phyloP scores from a whole-genome alignment of 2,113 vertebrate species.

The Scophthalmus maximus region DNA sequence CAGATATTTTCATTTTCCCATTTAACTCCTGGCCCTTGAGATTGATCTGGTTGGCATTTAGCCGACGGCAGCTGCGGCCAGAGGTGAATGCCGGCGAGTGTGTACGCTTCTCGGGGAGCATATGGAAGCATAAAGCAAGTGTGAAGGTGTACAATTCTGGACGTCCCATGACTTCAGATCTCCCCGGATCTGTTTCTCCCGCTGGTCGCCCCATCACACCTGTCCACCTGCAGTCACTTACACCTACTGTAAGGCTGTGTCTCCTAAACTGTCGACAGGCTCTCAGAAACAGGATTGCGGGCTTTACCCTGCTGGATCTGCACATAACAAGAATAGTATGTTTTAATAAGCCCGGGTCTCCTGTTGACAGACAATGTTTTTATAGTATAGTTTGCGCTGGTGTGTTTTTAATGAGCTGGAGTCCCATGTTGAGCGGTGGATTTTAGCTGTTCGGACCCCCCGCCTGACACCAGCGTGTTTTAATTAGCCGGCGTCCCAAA shows the following conservation, averaged over 20 bases:
- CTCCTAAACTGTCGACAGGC: conserved; percentile 16
- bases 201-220: conserved; percentile 7
- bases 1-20: conserved; percentile 66
- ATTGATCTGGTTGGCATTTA: conserved; percentile 73
- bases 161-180: conserved; percentile 5
- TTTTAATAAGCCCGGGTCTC: conserved; percentile 55
- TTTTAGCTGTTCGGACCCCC: conserved; percentile 43
- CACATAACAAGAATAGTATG: conserved; percentile 34
- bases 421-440: conserved; percentile 21
- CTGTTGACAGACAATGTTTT: conserved; percentile 33
- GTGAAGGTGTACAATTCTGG: not conserved
- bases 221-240: conserved; percentile 14
- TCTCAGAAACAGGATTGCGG: conserved; percentile 6
- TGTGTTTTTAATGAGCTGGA: conserved; percentile 57
- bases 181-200: conserved; percentile 2
- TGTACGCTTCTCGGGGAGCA: not conserved
- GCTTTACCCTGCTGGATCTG: not conserved
- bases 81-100: conserved; percentile 40
- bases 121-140: not conserved
- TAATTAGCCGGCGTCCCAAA: conserved; percentile 58
- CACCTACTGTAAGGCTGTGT: not conserved
- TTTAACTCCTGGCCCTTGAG: conserved; percentile 61
- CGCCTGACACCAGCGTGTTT: conserved; percentile 42
- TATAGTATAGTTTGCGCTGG: no score
- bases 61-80: conserved; percentile 46